Evolutionary conservation across 2,797 vertebrate species (phyloP).

Genomic region (Gymnopithys bicolor): DNA sequence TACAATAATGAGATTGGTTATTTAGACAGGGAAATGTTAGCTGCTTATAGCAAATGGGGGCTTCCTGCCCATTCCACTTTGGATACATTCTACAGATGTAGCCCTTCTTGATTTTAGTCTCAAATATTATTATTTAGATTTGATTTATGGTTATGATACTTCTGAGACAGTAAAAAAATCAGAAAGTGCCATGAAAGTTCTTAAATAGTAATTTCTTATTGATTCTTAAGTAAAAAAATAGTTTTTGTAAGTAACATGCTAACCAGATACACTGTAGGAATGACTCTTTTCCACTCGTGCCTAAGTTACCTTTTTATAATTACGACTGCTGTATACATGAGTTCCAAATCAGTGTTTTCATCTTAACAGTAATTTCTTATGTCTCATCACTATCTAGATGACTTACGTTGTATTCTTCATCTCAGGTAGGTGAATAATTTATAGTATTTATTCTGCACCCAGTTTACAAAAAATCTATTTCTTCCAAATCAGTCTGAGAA

Average conservation of each 20-base stretch:
- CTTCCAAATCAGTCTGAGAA: not conserved
- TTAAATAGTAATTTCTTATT: not conserved
- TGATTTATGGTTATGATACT: slow-evolving; percentile 71
- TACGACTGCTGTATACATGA: not conserved
- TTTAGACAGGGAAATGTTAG: slow-evolving; percentile 51
- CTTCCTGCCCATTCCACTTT: slow-evolving; percentile 50
- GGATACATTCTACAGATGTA: slow-evolving; percentile 72
- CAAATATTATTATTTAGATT: slow-evolving; percentile 52
- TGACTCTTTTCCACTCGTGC: not conserved
- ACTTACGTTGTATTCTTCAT: not conserved
- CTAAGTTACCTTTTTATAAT: not conserved
- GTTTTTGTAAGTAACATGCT: not conserved
- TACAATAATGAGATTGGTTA: slow-evolving; percentile 18
- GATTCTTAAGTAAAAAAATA: not conserved
- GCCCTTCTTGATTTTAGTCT: slow-evolving; percentile 50
- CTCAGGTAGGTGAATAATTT: not conserved
- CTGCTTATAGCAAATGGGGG: slow-evolving; percentile 42
- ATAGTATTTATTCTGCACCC: not conserved
- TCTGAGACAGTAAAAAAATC: slow-evolving; percentile 53
- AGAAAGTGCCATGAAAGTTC: slow-evolving; percentile 54
- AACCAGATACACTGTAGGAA: not conserved
- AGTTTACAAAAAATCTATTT: not conserved
- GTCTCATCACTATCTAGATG: not conserved
- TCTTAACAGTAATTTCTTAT: not conserved
- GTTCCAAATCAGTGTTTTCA: not conserved